Evolutionary conservation across 2,797 vertebrate species (phyloP), one percentile per base, ranked within the genome.

Genomic region (Botia kubotai): DNA sequence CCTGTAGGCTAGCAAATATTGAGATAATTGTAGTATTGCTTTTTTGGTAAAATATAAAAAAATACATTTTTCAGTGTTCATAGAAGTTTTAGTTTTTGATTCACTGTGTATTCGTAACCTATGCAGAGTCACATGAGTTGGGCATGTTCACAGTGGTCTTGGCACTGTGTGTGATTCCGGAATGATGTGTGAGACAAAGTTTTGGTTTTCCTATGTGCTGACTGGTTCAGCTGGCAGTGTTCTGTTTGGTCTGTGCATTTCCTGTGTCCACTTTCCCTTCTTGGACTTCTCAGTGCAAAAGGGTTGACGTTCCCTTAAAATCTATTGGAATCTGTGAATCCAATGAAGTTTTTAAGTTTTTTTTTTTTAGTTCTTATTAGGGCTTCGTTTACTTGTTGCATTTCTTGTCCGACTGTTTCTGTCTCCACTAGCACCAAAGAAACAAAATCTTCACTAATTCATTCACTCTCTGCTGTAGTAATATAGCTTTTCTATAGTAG

Each of bases 361-460:
- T 90, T 80, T 66, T 85, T 85, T 33, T 33, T 33, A 33, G 33
- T 91, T 84, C 83, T 87, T 91, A 87, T 89, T 82, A 88, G 55
- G 53, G 6, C 62, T 29, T 63, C 67, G 33, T 73, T 82, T 66
- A 17, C 63, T 78, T 72, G 74, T 77, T 72, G 79, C 48, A 57
- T 19, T 66, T 29, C 80, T 79, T 62, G 19, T 23, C n/a, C 52
- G 58, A 3, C 21, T 48, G 36, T n/a, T n/a, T 67, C 19, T 65
- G 14, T 36, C 29, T 6, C 62, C 0, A 16, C 23, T 69, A 29
- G 21, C 39, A 48, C 75, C 52, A 77, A 77, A 77, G 52, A 46
- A 55, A 50, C 7, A 0, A 21, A 65, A 17, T 52, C 50, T 52
- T 52, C 14, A 17, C 13, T 48, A 14, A 7, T 29, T 48, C 39